phyloP scores from a whole-genome alignment of 2,888 invertebrate genomes.

The Sylvicola cinctus region DNA sequence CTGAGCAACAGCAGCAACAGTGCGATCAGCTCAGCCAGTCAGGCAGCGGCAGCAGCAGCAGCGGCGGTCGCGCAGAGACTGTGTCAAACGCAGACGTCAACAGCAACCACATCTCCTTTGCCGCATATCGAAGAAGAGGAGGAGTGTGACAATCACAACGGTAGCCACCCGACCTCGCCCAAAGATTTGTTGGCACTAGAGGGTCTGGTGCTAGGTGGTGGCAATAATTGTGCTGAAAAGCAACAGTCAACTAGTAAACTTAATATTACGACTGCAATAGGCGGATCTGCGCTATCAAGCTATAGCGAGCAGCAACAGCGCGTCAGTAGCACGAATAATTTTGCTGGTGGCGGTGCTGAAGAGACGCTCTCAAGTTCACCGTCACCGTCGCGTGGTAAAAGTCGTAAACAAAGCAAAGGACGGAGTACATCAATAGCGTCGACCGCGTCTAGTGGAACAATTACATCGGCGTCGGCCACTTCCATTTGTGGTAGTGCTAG shows the following conservation, averaged over 20 bases:
- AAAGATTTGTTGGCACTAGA: slow-evolving; percentile 17
- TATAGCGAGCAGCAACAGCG: too few species aligned
- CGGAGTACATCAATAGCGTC: slow-evolving; percentile 19
- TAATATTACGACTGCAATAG: too few species aligned
- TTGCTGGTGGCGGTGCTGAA: too few species aligned
- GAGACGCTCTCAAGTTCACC: slow-evolving; percentile 18
- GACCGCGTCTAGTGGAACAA: slow-evolving; percentile 18
- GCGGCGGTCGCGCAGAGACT: slow-evolving; percentile 19
- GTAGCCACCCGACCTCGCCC: slow-evolving; percentile 1
- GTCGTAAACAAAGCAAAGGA: slow-evolving; percentile 21
- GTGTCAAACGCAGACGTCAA: slow-evolving; percentile 39
- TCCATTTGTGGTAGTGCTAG: slow-evolving; percentile 3
- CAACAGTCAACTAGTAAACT: too few species aligned
- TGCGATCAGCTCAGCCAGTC: background rate
- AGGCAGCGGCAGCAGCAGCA: slow-evolving; percentile 6
- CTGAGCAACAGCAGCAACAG: slow-evolving; percentile 7
- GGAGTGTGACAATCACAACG: slow-evolving; percentile 30
- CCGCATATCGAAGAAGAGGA: slow-evolving; percentile 73
- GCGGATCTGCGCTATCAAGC: too few species aligned
- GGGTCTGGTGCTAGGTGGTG: slow-evolving; percentile 8
- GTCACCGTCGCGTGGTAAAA: slow-evolving; percentile 23
- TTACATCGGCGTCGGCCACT: slow-evolving; percentile 12
- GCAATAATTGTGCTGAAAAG: too few species aligned
- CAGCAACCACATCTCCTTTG: too few species aligned
- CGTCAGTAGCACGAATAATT: too few species aligned